Conservation (phyloP, 1,140 invertebrate species). For the Bombus haemorrhoidalis region DNA sequence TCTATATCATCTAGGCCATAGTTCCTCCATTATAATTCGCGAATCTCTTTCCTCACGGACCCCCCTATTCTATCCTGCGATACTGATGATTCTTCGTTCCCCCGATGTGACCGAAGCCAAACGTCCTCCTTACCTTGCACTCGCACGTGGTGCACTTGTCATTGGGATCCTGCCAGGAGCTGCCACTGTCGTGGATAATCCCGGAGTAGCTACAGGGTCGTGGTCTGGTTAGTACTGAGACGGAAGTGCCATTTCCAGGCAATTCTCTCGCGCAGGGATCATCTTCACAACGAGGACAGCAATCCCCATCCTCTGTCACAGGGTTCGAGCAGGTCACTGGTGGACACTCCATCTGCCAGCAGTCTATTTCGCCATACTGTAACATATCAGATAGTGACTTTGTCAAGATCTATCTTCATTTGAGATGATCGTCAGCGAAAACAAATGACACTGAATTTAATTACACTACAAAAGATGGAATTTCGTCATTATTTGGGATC, state of each 20-base stretch:
- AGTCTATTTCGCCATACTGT: constrained; percentile 94
- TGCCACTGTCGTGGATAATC: constrained; percentile 85
- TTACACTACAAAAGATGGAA: too few relatives aligned
- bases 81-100: constrained; percentile 54
- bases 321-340: constrained; percentile 87
- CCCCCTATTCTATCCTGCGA: constrained; percentile 58
- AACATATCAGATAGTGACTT: constrained; percentile 46
- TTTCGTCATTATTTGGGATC: too few relatives aligned
- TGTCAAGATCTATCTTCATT: not conserved
- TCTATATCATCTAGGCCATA: not conserved
- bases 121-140: constrained; percentile 87
- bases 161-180: constrained; percentile 84
- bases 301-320: constrained; percentile 85
- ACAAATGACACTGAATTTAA: not conserved
- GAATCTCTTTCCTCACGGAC: constrained; percentile 33
- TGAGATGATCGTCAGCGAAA: not conserved
- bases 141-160: constrained; percentile 89
- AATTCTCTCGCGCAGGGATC: constrained; percentile 83
- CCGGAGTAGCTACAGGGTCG: constrained; percentile 85
- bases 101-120: constrained; percentile 29
- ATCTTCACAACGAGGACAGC: constrained; percentile 88
- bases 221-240: constrained; percentile 68
- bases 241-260: constrained; percentile 70
- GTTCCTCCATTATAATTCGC: constrained; percentile 12
- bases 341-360: constrained; percentile 93